Conservation (phyloP, 2,797 vertebrate species). For the Semotilus atromaculatus region DNA sequence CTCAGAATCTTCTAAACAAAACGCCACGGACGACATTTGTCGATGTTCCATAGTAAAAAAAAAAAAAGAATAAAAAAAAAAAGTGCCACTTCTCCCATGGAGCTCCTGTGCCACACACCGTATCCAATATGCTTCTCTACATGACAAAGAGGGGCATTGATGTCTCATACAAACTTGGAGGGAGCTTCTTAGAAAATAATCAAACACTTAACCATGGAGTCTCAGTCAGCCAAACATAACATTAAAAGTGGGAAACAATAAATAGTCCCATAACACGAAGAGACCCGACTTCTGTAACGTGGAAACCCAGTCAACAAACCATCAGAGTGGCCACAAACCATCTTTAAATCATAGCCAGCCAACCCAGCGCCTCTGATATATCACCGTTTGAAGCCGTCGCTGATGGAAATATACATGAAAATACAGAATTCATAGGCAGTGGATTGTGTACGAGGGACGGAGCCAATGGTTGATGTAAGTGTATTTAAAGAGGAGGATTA, state of each 20-base stretch:
- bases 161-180: conserved; percentile 49
- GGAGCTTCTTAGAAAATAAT: conserved; percentile 60
- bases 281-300: conserved; percentile 52
- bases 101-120: conserved; percentile 28
- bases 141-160: conserved; percentile 55
- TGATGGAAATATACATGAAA: conserved; percentile 38
- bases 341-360: conserved; percentile 48
- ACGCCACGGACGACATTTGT: neutral
- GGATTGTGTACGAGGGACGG: conserved; percentile 28
- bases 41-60: neutral
- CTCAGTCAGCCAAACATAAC: conserved; percentile 53
- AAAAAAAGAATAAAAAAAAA: neutral
- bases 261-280: conserved; percentile 54
- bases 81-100: conserved; percentile 11
- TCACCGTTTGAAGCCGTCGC: conserved; percentile 36
- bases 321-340: conserved; percentile 56
- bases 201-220: conserved; percentile 54
- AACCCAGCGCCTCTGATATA: conserved; percentile 28
- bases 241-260: conserved; percentile 62
- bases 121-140: conserved; percentile 39
- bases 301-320: conserved; percentile 58
- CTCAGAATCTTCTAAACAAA: neutral
- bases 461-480: conserved; percentile 46
- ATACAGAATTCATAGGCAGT: conserved; percentile 20
- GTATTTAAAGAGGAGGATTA: conserved; percentile 45